Percentiles rank a stretch among this genome's conserved stretches.
Conservation (phyloP, 1,140 invertebrate genomes). For the Brachionus paranguensis region DNA sequence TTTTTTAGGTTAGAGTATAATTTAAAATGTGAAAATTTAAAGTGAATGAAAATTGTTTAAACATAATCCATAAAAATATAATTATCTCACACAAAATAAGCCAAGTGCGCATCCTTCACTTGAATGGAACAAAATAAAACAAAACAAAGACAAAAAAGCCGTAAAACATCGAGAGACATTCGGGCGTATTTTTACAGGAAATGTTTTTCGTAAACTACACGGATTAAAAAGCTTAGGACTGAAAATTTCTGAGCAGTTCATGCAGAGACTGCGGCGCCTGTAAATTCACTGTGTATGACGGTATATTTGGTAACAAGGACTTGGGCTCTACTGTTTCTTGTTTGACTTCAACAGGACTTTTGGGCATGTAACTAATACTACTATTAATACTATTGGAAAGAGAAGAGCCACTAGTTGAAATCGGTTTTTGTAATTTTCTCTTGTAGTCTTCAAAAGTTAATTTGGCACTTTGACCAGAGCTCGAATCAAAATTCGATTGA, state of each 20-base stretch:
- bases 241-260: slow-evolving; percentile 36
- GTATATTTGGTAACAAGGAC: slow-evolving; percentile 3
- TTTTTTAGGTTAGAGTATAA: not conserved
- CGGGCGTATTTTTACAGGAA: not conserved
- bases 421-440: slow-evolving; percentile 15
- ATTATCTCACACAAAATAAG: not conserved
- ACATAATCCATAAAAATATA: not conserved
- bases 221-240: slow-evolving; percentile 5
- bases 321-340: not conserved
- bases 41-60: not conserved
- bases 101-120: not conserved
- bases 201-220: not conserved
- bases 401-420: not conserved
- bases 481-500: not conserved
- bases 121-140: not conserved
- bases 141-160: not conserved
- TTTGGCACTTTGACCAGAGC: not conserved
- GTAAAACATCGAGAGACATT: not conserved
- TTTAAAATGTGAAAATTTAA: not conserved
- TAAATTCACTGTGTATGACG: slow-evolving; percentile 33
- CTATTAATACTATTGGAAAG: not conserved
- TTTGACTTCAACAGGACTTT: not conserved
- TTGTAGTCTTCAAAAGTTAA: slow-evolving; percentile 34
- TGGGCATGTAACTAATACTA: not conserved
- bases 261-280: slow-evolving; percentile 35